phyloP scores from a whole-genome alignment of 2,113 vertebrate genomes.

The Regulus satrapa region DNA sequence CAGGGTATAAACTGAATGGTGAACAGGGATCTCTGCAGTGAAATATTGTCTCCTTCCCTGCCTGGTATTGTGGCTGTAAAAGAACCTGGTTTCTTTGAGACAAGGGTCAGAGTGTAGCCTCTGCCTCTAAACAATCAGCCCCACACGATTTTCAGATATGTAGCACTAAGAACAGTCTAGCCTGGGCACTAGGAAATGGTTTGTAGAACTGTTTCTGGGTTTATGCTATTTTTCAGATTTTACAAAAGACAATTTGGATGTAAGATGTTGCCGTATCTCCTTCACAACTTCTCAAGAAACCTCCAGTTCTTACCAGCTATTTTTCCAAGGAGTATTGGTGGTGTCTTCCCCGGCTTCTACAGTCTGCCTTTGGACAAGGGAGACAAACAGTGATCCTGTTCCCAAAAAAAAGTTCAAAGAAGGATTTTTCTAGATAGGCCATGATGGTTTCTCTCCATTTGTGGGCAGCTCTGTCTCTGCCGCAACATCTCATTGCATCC shows the following conservation, averaged over 20 bases:
- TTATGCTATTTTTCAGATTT: background rate
- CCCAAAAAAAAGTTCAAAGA: background rate
- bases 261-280: background rate
- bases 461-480: background rate
- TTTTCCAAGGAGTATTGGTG: background rate
- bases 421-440: background rate
- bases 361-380: background rate
- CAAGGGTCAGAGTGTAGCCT: background rate
- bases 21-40: background rate
- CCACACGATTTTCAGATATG: rapidly evolving
- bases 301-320: background rate
- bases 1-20: background rate
- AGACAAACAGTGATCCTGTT: background rate
- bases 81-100: background rate
- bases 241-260: background rate
- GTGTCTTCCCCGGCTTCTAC: background rate
- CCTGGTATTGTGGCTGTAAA: background rate
- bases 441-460: background rate
- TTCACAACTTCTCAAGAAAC: background rate
- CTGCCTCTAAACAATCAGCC: background rate
- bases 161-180: background rate
- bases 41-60: background rate
- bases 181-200: background rate
- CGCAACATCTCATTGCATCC: background rate
- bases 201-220: background rate